A percentile compares a stretch with the other conserved stretches of the same genome.
These are phyloP conservation scores for Gobionotothen gibberifrons DNA, from an alignment of 2,797 vertebrate genomes.

Conservation along the genomic window DNA sequence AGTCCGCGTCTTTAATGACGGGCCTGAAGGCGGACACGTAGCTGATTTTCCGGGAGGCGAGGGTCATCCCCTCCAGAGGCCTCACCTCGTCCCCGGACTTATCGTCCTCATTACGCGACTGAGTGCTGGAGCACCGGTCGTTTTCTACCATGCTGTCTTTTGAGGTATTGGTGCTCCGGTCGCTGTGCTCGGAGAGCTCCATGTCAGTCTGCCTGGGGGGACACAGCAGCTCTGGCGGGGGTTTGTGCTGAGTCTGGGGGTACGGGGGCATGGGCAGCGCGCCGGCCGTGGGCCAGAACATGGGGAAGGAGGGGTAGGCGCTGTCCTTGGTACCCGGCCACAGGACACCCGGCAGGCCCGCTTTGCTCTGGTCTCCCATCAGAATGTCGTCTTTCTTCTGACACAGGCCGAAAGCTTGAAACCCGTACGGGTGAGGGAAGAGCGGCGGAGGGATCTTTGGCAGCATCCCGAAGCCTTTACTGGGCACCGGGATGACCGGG, in stretches of 20 bases:
- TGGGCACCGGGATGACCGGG: constrained; percentile 96
- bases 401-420: constrained; percentile 94
- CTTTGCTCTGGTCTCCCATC: constrained; percentile 84
- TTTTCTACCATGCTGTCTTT: constrained; percentile 83
- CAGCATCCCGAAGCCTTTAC: constrained; percentile 94
- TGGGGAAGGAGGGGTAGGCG: constrained; percentile 93
- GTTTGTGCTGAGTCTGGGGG: constrained; percentile 88
- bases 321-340: constrained; percentile 90
- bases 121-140: constrained; percentile 86
- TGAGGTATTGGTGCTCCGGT: constrained; percentile 84
- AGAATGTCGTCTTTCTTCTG: constrained; percentile 91
- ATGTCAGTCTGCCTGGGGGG: constrained; percentile 77
- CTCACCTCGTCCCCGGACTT: constrained; percentile 86
- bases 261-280: constrained; percentile 91
- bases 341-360: constrained; percentile 87
- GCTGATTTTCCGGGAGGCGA: constrained; percentile 86
- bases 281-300: constrained; percentile 95
- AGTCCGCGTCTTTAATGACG: constrained; percentile 95
- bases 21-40: constrained; percentile 97
- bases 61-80: constrained; percentile 76
- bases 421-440: constrained; percentile 95
- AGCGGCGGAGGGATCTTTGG: constrained; percentile 96
- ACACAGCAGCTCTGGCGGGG: constrained; percentile 81
- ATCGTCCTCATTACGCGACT: constrained; percentile 86
- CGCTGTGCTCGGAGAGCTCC: constrained; percentile 84